Percentiles rank a stretch among this genome's conserved stretches.
Evolutionary conservation across 2,113 vertebrate species (phyloP).

Genomic region (Otolemur garnettii): DNA sequence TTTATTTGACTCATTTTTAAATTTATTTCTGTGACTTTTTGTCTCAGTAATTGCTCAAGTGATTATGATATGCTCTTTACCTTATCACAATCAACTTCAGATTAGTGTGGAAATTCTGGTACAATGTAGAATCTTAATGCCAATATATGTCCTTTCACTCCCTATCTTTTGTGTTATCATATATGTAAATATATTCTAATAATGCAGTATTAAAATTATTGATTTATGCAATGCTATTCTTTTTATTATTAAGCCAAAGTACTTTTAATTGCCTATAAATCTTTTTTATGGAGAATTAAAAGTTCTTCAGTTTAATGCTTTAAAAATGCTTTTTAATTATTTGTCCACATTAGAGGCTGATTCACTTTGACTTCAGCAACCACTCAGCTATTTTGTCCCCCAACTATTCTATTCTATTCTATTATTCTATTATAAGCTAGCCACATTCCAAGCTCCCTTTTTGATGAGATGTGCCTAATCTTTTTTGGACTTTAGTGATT

Average conservation of each 20-base stretch:
- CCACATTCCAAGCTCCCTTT: background rate
- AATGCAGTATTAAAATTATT: background rate
- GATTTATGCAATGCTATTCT: background rate
- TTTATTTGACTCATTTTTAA: slow-evolving; percentile 8
- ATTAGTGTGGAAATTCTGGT: background rate
- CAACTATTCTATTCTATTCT: no score
- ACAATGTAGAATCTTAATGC: slow-evolving; percentile 14
- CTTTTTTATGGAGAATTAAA: background rate
- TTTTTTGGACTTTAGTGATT: background rate
- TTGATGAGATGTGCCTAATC: background rate
- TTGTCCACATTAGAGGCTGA: background rate
- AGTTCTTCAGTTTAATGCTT: background rate
- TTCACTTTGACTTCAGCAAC: background rate
- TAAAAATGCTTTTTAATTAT: background rate
- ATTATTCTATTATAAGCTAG: background rate
- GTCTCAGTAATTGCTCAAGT: background rate
- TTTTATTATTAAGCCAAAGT: slow-evolving; percentile 11
- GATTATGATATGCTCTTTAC: background rate
- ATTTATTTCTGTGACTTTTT: background rate
- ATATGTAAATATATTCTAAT: background rate
- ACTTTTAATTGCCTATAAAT: background rate
- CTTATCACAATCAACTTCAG: background rate
- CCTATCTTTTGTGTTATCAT: background rate
- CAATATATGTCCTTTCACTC: background rate
- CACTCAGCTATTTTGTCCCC: background rate